Evolutionary conservation across 1,140 invertebrate genomes (phyloP).

Genomic region (Cataglyphis hispanica): DNA sequence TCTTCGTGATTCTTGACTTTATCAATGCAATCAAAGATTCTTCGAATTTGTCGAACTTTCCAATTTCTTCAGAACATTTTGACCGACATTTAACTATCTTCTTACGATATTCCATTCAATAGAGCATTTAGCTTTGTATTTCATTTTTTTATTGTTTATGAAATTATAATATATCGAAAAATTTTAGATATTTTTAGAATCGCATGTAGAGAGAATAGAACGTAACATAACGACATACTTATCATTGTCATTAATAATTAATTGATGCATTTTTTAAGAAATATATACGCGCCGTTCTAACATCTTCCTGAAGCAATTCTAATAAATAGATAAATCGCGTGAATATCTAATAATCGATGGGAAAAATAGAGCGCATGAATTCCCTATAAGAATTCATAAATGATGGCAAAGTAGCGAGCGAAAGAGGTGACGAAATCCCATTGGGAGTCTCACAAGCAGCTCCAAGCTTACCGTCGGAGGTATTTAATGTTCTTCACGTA

Average conservation of each 20-base stretch:
- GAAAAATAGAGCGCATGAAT: background rate
- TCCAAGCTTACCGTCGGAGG: constrained; percentile 47
- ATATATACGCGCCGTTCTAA: background rate
- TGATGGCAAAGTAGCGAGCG: constrained; percentile 18
- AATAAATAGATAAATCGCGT: background rate
- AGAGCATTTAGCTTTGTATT: background rate
- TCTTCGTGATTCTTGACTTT: constrained; percentile 16
- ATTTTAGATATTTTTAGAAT: background rate
- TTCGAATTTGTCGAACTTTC: constrained; percentile 30
- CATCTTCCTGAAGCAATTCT: background rate
- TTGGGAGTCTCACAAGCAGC: constrained; percentile 42
- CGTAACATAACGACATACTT: background rate
- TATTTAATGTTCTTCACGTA: constrained; percentile 69
- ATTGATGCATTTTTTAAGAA: background rate
- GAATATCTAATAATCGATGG: background rate
- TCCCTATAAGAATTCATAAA: constrained; percentile 25
- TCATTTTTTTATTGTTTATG: background rate
- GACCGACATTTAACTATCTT: constrained; percentile 9
- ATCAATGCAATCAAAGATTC: constrained; percentile 43
- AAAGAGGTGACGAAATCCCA: constrained; percentile 66
- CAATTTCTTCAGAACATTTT: constrained; percentile 20
- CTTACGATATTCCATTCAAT: background rate
- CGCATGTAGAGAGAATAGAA: background rate
- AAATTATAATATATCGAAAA: background rate
- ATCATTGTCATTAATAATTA: background rate